Percentiles rank a stretch among this genome's conserved stretches.
Conservation (phyloP, 2,113 vertebrate species). For the Acanthisitta chloris region DNA sequence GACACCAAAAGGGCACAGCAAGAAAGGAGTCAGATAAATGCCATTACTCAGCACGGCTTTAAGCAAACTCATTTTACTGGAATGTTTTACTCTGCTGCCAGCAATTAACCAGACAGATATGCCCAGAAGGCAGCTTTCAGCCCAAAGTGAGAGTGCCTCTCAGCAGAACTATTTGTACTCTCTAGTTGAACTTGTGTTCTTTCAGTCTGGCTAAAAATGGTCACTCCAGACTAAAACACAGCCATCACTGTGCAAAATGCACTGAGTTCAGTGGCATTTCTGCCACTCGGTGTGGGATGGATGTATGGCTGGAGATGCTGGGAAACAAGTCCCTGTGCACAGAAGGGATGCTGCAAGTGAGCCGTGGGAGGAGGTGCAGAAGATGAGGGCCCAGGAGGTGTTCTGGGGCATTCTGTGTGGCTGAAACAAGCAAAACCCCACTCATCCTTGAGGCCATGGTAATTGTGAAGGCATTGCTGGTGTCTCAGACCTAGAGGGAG, state of each 20-base stretch:
- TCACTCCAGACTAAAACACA: neutral
- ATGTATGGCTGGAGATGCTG: neutral
- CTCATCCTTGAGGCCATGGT: neutral
- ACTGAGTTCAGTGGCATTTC: neutral
- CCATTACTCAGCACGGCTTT: neutral
- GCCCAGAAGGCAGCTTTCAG: neutral
- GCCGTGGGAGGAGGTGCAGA: neutral
- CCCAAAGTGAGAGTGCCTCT: neutral
- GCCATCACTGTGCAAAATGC: neutral
- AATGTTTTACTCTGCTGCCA: neutral
- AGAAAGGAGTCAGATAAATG: neutral
- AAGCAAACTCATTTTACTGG: neutral
- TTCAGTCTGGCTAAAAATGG: neutral
- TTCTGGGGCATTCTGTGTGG: neutral
- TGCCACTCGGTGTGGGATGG: neutral
- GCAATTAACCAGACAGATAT: neutral
- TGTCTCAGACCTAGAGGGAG: too few relatives aligned
- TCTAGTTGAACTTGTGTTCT: neutral
- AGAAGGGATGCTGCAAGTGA: neutral
- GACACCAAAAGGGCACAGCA: neutral
- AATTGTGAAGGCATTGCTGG: neutral
- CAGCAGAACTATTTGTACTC: neutral
- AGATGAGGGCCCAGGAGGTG: neutral
- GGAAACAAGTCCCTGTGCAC: neutral
- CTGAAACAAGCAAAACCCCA: neutral